Base-by-base conservation (phyloP, 2,113 vertebrate genomes). In the Morone chrysops region DNA sequence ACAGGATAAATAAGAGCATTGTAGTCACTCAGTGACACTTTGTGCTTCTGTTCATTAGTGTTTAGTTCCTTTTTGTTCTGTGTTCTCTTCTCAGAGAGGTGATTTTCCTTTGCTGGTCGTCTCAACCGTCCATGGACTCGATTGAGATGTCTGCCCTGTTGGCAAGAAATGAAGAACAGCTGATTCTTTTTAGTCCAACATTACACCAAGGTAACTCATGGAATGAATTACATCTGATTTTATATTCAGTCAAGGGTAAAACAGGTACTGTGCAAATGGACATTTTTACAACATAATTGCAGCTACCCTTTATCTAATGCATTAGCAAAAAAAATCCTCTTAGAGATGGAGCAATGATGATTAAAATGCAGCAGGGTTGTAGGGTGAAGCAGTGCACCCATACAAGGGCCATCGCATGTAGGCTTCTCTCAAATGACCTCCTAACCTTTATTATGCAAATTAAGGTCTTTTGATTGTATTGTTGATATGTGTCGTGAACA, bases 91-190 rank as follows among this genome's bases (percentile, higher is more conserved):
- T 57, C 48, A 75, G 67, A 53, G 8, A 48, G 14, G 25, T 8
- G 60, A 84, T 65, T 71, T 82, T 83, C 43, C 82, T 72, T 75
- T 0, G 8, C 48, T 54, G 80, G 70, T 40, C n/a, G 1, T 79
- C 65, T 91, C 66, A 83, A 17, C 3, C 41, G 1, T 89, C 81
- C 36, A 14, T 36, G 25, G 76, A 41, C 14, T 93, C 88, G 8
- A 94, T n/a, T 20, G 14, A 75, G 75, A 95, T 72, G 70, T 94
- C 93, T 2, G 90, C 5, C 57, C 94, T 95, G 82, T 61, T 45
- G 70, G 60, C 11, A 82, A 16, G 10, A 75, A 81, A 80, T 18
- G 5, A 48, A 11, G 84, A 59, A 68, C 67, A 65, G 36, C 8
- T 6, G 41, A 31, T 31, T 31, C 31, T 31, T 31, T 31, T 31